These are phyloP conservation scores for Ormia ochracea DNA, from an alignment of 2,888 invertebrate species.

Conservation along the genomic window DNA sequence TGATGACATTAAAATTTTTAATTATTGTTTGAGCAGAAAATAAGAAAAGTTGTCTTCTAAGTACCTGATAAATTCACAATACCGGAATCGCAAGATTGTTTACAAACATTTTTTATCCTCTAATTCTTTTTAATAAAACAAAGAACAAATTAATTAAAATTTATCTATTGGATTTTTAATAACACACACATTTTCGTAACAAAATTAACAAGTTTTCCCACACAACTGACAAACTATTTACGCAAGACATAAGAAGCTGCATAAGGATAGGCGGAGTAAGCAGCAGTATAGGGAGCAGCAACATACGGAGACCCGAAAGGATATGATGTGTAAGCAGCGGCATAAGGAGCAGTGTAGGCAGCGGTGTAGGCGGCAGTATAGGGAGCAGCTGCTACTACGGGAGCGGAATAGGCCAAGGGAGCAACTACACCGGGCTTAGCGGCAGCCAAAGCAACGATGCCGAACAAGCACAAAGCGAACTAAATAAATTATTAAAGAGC, in stretches of 20 bases:
- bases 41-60: too few relatives aligned
- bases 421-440: conserved; percentile 66
- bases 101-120: too few relatives aligned
- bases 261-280: conserved; percentile 58
- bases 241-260: conserved; percentile 56
- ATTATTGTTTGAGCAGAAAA: conserved; percentile 1
- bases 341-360: conserved; percentile 65
- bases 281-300: conserved; percentile 54
- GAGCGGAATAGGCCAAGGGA: conserved; percentile 65
- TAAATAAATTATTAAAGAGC: conserved; percentile 10
- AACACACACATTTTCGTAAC: conserved; percentile 2
- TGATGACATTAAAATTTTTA: conserved; percentile 8
- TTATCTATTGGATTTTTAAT: not conserved
- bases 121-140: not conserved
- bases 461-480: conserved; percentile 64
- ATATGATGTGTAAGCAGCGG: conserved; percentile 58
- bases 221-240: conserved; percentile 27
- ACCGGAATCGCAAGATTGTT: too few relatives aligned
- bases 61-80: too few relatives aligned
- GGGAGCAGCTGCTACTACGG: conserved; percentile 60
- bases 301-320: conserved; percentile 64
- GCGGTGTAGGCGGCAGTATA: conserved; percentile 63
- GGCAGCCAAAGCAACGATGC: conserved; percentile 62
- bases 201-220: conserved; percentile 3
- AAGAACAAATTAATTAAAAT: not conserved